Conservation (phyloP, 2,888 invertebrate genomes). For the Enchytraeus crypticus region DNA sequence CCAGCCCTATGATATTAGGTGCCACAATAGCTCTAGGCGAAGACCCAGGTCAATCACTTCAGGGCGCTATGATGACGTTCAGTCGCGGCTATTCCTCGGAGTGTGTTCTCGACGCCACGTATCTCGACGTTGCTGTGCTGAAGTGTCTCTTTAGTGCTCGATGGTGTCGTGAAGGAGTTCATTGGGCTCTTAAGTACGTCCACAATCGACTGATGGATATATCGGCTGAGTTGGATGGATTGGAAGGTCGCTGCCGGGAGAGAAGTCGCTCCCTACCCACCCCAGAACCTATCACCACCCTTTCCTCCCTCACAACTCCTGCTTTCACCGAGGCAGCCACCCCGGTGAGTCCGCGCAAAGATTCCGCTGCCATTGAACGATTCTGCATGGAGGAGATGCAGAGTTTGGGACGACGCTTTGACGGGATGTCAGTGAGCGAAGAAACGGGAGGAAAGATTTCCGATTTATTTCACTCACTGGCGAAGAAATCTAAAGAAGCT, state of each 20-base stretch:
- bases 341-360: neutral
- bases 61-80: conserved; percentile 37
- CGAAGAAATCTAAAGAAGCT: neutral
- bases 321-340: neutral
- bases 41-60: conserved; percentile 58
- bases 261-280: conserved; percentile 80
- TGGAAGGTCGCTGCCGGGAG: conserved; percentile 66
- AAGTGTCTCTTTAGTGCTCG: conserved; percentile 89
- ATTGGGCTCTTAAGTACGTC: conserved; percentile 72
- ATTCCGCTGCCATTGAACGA: conserved; percentile 5
- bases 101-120: conserved; percentile 63
- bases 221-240: conserved; percentile 67
- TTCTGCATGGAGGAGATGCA: neutral
- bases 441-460: neutral
- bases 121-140: conserved; percentile 89
- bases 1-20: too few relatives aligned
- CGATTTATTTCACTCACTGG: neutral
- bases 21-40: too few relatives aligned
- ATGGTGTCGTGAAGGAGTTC: conserved; percentile 96
- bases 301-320: neutral
- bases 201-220: conserved; percentile 63
- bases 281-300: too few relatives aligned
- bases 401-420: neutral
- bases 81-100: neutral
- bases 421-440: neutral